These are phyloP conservation scores for Anomalospiza imberbis DNA, from an alignment of 2,797 vertebrate species.

Conservation along the genomic window DNA sequence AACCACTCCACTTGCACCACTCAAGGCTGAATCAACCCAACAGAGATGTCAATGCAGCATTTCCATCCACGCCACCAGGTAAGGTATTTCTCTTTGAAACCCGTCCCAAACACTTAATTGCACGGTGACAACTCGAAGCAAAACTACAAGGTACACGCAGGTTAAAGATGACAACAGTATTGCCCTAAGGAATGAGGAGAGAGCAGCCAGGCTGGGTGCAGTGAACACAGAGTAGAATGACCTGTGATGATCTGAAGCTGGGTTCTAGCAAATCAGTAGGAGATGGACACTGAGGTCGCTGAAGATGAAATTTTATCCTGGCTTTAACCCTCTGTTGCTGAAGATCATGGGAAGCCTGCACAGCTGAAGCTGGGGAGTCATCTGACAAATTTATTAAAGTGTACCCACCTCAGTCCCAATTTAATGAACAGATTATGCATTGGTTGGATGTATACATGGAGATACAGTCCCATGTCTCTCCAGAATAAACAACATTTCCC, in stretches of 20 bases:
- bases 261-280: neutral
- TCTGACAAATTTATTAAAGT: neutral
- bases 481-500: slow-evolving; percentile 51
- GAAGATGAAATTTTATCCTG: neutral
- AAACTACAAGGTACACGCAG: neutral
- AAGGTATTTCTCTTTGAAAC: neutral
- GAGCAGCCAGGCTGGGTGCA: neutral
- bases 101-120: neutral
- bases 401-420: neutral
- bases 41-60: too few relatives aligned
- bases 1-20: neutral
- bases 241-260: too few relatives aligned
- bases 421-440: neutral
- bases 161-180: neutral
- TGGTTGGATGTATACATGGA: neutral
- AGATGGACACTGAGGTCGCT: neutral
- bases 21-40: neutral
- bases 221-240: accelerated
- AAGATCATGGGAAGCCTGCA: neutral
- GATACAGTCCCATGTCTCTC: neutral
- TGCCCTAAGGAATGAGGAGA: neutral
- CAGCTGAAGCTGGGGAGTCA: neutral
- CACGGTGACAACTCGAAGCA: neutral
- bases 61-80: neutral
- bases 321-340: neutral